Base-by-base conservation (phyloP, 2,797 vertebrate genomes). In the Tangara arthus region DNA sequence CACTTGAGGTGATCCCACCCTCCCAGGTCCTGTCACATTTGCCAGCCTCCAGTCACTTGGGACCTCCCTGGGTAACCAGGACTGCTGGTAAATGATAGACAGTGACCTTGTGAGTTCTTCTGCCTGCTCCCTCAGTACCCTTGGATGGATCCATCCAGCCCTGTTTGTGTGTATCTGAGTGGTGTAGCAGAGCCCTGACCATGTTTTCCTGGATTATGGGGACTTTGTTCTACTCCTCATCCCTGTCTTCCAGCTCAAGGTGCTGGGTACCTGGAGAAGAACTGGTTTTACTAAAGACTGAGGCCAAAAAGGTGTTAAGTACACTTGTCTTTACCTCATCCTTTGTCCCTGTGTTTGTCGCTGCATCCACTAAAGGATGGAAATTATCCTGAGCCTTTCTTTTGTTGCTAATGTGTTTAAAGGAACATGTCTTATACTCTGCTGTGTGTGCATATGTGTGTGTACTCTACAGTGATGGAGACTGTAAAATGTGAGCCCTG, bases 401-500 rank as follows among this genome's bases (percentile, higher is more conserved):
- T 90, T 60, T 35, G 27, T 37, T 42, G 35, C 4, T 12, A 19
- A 24, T 60, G 11, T 65, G 6, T 59, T 78, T 65, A 47, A 57
- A 78, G 30, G 46, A 46, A 23, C 52, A 11, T 17, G 44, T 82
- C 42, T 65, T 35, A 24, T 9, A 53, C 34, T 47, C 30, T 83
- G n/a, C 35, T 81, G 12, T 16, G 26, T 35, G 37, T 27, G 15
- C 28, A 11, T 8, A 44, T 49, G 32, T 65, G 32, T 65, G 26
- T 37, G 28, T 27, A 37, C 37, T 73, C 34, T 35, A 1, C 3
- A 4, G 41, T 15, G 42, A 26, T 72, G 49, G 70, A 39, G 77
- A 23, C 1, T 3, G 26, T 35, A 27, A 73, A 60, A 37, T 0
- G 1, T 27, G 77, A 93, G 30, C n/a, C 22, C 52, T 4, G 12